phyloP scores from a whole-genome alignment of 2,888 invertebrate species.

The Platycheirus rosarum region DNA sequence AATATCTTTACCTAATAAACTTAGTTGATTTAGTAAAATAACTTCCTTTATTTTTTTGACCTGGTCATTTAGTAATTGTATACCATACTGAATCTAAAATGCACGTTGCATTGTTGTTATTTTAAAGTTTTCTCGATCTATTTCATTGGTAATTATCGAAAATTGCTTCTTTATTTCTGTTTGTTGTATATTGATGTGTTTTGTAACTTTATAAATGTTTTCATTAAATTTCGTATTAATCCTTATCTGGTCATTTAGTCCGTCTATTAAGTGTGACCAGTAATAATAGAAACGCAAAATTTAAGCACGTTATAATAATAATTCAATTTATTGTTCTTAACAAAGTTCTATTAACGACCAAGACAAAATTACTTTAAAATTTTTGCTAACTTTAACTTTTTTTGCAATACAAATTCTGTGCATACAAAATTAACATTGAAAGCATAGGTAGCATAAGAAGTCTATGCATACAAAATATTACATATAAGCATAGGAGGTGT shows the following conservation, averaged over 20 bases:
- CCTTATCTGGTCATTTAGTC: background rate
- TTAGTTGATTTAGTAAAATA: background rate
- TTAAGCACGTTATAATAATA: no score
- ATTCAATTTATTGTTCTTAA: no score
- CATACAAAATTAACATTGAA: no score
- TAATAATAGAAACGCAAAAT: no score
- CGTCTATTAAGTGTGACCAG: no score
- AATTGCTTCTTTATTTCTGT: slow-evolving; percentile 1
- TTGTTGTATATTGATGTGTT: background rate
- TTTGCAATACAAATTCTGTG: no score
- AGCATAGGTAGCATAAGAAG: no score
- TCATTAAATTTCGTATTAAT: background rate
- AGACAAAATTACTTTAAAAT: no score
- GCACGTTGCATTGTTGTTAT: background rate
- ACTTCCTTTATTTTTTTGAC: background rate
- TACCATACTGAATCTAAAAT: background rate
- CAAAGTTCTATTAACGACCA: no score
- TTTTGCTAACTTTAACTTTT: no score
- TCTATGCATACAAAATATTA: no score
- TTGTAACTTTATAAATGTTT: background rate
- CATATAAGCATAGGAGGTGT: no score
- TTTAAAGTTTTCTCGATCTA: background rate
- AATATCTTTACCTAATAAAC: slow-evolving; percentile 1
- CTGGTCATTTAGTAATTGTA: background rate
- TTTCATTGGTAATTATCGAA: background rate